Evolutionary conservation across 1,140 invertebrate genomes (phyloP).

Genomic region (Tetragnatha versicolor): DNA sequence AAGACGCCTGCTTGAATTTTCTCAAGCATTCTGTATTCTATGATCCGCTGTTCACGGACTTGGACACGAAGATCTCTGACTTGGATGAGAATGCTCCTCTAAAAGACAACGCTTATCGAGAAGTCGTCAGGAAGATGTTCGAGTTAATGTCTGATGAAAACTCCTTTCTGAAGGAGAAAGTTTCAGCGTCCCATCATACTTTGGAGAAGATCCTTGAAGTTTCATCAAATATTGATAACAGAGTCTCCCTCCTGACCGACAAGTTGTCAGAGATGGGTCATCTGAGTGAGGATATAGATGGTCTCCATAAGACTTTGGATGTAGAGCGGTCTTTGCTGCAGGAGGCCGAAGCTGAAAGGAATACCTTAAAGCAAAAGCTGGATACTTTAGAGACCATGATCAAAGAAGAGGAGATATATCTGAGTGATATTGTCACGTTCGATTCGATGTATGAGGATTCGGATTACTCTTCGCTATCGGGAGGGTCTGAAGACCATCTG

Average conservation of each 20-base stretch:
- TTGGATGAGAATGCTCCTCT: not conserved
- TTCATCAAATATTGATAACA: not conserved
- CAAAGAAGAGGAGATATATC: slow-evolving; percentile 3
- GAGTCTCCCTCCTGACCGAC: not conserved
- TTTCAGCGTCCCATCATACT: not conserved
- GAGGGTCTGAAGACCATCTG: not conserved
- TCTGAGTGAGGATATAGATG: not conserved
- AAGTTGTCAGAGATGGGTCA: not conserved
- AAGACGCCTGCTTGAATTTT: not conserved
- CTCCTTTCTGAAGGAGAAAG: not conserved
- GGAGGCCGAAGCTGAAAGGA: not conserved
- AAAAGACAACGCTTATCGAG: no score
- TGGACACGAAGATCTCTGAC: no score
- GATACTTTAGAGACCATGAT: not conserved
- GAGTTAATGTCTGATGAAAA: not conserved
- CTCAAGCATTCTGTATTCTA: not conserved
- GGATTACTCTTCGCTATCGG: not conserved
- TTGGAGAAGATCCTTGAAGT: not conserved
- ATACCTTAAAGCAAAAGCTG: not conserved
- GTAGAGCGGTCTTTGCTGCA: not conserved
- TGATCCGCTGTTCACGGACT: not conserved
- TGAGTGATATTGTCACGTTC: not conserved
- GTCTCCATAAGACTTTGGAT: not conserved
- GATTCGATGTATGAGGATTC: not conserved
- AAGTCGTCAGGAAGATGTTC: not conserved